Conservation (phyloP, 2,113 vertebrate species). For the Polyodon spathula region DNA sequence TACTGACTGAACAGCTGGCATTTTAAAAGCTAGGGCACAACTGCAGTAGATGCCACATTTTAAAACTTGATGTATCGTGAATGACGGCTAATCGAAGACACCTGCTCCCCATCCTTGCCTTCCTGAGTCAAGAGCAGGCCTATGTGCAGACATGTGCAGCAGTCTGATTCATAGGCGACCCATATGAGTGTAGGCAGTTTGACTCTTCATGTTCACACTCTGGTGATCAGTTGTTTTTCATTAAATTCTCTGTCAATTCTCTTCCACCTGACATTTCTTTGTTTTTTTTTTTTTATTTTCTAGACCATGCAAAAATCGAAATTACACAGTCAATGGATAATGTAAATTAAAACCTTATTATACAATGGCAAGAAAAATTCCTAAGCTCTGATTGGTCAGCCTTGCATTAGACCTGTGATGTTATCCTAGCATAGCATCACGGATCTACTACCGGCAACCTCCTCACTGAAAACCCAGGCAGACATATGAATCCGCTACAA, state of each 20-base stretch:
- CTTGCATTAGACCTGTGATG: no score
- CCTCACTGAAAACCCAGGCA: no score
- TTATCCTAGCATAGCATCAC: no score
- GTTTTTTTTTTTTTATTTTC: not conserved
- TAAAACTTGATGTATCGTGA: constrained; percentile 2
- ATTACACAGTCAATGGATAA: not conserved
- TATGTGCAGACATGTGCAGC: not conserved
- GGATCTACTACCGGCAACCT: no score
- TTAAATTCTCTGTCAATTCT: not conserved
- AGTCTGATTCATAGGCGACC: not conserved
- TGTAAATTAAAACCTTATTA: not conserved
- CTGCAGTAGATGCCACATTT: not conserved
- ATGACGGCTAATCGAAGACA: not conserved
- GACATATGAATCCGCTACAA: no score
- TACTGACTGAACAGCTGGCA: no score
- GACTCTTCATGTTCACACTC: not conserved
- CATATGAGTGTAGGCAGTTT: not conserved
- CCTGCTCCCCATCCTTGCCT: not conserved
- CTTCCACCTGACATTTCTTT: not conserved
- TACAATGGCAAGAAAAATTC: no score
- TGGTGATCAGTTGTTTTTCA: not conserved
- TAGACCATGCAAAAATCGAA: not conserved
- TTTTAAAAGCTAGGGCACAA: no score
- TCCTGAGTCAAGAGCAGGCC: not conserved
- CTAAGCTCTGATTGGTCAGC: no score